Base-by-base conservation (phyloP, 2,888 invertebrate genomes). In the Hylaea fasciaria region DNA sequence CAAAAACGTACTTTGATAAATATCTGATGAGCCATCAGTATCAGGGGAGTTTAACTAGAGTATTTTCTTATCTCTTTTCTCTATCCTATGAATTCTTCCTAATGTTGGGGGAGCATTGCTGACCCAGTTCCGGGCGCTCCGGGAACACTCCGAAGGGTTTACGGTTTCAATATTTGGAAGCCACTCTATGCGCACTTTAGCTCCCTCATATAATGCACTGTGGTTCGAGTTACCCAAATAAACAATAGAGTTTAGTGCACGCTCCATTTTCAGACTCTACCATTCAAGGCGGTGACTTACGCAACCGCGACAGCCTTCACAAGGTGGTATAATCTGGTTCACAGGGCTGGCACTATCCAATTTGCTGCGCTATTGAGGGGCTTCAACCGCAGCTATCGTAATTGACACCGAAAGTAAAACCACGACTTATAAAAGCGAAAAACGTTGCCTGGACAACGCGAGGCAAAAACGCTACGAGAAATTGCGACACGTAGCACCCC, bases 91-190 rank as follows among this genome's bases (percentile, higher is more conserved):
- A 76, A 82, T 80, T 77, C 76, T 71, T 78, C 82, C 79, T 85
- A 82, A 82, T 72, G 73, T 77, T 74, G 78, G 76, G 80, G 79
- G 73, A 73, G 78, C 75, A 81, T 76, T 71, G 77, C 80, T 87
- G 89, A 89, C 89, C 89, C 80, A 89, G 77, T 86, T 90, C 69
- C 77, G 78, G 73, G 80, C 79, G 82, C 79, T 81, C 69, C 76
- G 82, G 83, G 85, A 86, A 83, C 83, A 77, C 80, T 76, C 76
- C 73, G 78, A 83, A 84, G 82, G 87, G 88, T 89, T 88, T 88
- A 89, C 80, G 83, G 83, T 89, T 91, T 85, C 87, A 86, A 90
- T 90, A 88, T 87, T 88, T 80, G 83, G 81, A 73, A 77, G 74
- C 72, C 76, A 76, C 75, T 74, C 74, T 72, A 72, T 72, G 76